Base-by-base conservation (phyloP, 2,113 vertebrate genomes). In the Proterorhinus semilunaris region DNA sequence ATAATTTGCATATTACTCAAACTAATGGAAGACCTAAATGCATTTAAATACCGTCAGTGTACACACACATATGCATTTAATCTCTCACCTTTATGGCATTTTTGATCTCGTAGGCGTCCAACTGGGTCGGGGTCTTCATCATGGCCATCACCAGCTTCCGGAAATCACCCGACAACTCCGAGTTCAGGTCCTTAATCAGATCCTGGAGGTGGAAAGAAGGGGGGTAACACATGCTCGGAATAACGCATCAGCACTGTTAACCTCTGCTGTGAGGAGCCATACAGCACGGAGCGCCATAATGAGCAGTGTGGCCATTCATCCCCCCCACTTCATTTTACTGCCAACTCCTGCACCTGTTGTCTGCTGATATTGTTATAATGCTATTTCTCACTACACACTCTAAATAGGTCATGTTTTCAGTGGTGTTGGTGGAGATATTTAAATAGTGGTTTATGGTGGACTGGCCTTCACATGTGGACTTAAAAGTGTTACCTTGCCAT, bases 131-230 rank as follows among this genome's bases (percentile, higher is more conserved):
- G 3, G 91, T 90, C 89, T 97, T 98, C 94, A 99, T 80, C 92
- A 94, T 93, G 77, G 96, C 94, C 89, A 99, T 89, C 82, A 99
- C 90, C 6, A 97, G 78, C 85, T 84, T 98, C 91, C 97, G 96
- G 76, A 99, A 99, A 88, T 99, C 96, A 48, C 98, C 98, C 9
- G 98, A 99, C 43, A 99, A 90, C 73, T 99, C 98, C 43, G 97
- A 99, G 76, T 97, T 95, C 73, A 99, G 91, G 76, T 99, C 98
- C 87, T 99, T 99, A 84, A 97, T 89, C 82, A 99, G 93, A 90
- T 99, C 98, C 98, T 99, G 84, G 27, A 36, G 27, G 27, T 36
- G 27, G 27, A 36, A 36, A 36, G 4, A 50, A 87, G 85, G 74
- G 5, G 83, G 71, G 6, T 2, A 58, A 76, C 72, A 82, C 59